phyloP scores from a whole-genome alignment of 2,797 vertebrate species.

The Parambassis ranga region DNA sequence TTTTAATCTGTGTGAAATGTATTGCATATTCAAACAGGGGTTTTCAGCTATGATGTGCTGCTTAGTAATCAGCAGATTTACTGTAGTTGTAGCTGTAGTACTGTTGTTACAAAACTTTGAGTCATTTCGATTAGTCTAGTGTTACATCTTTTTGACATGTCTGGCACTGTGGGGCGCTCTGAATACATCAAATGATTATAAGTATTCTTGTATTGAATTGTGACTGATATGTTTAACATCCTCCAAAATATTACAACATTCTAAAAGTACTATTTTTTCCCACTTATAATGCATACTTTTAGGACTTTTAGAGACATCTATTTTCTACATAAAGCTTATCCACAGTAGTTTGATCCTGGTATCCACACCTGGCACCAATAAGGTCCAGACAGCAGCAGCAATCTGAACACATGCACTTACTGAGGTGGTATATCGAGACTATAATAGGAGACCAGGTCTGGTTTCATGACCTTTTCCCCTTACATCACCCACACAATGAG shows the following conservation, averaged over 20 bases:
- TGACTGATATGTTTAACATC: no score
- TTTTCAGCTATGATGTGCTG: not conserved
- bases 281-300: no score
- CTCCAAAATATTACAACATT: not conserved
- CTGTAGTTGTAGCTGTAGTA: no score
- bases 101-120: not conserved
- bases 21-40: not conserved
- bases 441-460: conserved; percentile 31
- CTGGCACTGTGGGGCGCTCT: no score
- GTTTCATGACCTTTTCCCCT: conserved; percentile 53
- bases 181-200: no score
- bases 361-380: conserved; percentile 34
- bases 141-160: not conserved
- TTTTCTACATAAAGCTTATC: no score
- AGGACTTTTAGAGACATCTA: no score
- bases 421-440: conserved; percentile 23
- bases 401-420: conserved; percentile 39
- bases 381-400: conserved; percentile 23
- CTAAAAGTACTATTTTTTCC: not conserved
- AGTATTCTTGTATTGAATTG: no score
- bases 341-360: no score
- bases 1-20: not conserved
- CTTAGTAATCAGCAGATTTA: not conserved
- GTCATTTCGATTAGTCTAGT: not conserved
- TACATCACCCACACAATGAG: conserved; percentile 52